Conservation (phyloP, 2,888 invertebrate species). For the Melanophora roralis region DNA sequence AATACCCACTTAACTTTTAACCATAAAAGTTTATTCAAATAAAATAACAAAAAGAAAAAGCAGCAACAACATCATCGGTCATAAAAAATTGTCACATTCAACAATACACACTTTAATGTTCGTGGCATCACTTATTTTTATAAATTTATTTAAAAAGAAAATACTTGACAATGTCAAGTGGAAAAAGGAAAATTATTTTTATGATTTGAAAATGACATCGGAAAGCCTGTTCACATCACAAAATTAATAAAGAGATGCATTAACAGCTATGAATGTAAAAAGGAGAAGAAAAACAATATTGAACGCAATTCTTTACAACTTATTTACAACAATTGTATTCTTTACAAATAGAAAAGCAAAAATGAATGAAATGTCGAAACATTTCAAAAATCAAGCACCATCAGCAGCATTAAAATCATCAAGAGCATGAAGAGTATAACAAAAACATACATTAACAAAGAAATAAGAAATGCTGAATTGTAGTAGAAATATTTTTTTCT, state of each 20-base stretch:
- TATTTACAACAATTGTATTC: slow-evolving; percentile 10
- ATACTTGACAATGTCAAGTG: slow-evolving; percentile 16
- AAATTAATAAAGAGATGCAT: not conserved
- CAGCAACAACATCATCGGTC: too few species aligned
- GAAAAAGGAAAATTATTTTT: slow-evolving; percentile 11
- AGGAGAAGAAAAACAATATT: not conserved
- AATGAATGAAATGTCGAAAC: too few species aligned
- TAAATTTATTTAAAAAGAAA: not conserved
- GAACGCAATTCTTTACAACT: slow-evolving; percentile 1
- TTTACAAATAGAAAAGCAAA: slow-evolving; percentile 12
- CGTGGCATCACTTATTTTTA: slow-evolving; percentile 5
- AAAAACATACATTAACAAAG: not conserved
- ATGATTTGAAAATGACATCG: not conserved
- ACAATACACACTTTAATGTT: slow-evolving; percentile 1
- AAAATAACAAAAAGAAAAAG: too few species aligned
- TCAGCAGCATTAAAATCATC: not conserved
- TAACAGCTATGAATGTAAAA: not conserved
- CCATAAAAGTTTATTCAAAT: too few species aligned
- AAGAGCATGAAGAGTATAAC: not conserved
- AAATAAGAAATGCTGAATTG: not conserved
- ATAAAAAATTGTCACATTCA: not conserved
- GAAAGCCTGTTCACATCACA: slow-evolving; percentile 1
- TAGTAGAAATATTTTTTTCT: not conserved
- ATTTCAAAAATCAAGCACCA: slow-evolving; percentile 30
- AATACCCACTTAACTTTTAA: too few species aligned